Evolutionary conservation across 2,113 vertebrate genomes (phyloP), one percentile per base, ranked within the genome.

Genomic region (Phainopepla nitens): DNA sequence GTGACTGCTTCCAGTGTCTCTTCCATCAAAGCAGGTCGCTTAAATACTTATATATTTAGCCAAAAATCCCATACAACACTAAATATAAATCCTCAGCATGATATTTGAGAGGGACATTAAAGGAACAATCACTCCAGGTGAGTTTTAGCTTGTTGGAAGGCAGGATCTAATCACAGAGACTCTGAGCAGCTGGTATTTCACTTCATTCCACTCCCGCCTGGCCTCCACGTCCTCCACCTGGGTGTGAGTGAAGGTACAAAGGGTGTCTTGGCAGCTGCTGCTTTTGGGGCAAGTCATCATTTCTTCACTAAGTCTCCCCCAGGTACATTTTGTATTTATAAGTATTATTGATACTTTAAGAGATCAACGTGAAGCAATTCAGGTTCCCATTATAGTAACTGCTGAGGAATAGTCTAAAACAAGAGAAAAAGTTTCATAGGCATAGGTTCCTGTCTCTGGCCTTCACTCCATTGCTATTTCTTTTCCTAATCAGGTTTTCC

Each of bases 201-300:
- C 65, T 76, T 72, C 47, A 29, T 7, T 29, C 57, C 58, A 47
- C 29, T 41, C 58, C 91, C 78, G 23, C 73, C 69, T 42, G 44
- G 61, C 33, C 70, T 54, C 61, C 56, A 45, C 17, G 6, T 41
- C 72, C 56, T 66, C 57, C 61, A 77, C 36, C 33, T 35, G 39
- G 15, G 22, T 1, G 1, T 1, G 1, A 51, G n/a, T 1, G 2
- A 15, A 58, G 35, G 18, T 22, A n/a, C 56, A 58, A 78, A 80
- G 14, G 47, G 2, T 5, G 56, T 19, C 77, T 79, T 79, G 50
- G 45, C n/a, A 88, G 49, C 33, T 39, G 11, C 31, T 79, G 15
- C 13, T 76, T 93, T 53, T 64, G 45, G 66, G 50, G 64, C n/a
- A 62, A 95, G 27, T 20, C 61, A 60, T 29, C 19, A 15, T 23